A percentile compares a stretch with the other conserved stretches of the same genome.
phyloP scores from a whole-genome alignment of 2,888 invertebrate species.

The Venustoraphidia nigricollis region DNA sequence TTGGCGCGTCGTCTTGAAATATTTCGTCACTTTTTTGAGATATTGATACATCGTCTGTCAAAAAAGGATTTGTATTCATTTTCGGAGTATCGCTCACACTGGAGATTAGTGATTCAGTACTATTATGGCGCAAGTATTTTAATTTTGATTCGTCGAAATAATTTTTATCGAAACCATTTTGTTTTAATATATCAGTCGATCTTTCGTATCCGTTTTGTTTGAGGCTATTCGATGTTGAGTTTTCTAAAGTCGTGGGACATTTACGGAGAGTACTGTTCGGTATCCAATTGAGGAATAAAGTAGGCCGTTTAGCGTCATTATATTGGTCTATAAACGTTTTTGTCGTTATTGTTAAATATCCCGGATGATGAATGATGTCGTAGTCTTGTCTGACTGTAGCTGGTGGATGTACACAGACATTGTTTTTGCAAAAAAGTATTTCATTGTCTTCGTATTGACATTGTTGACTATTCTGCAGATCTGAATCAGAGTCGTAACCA shows the following conservation, averaged over 20 bases:
- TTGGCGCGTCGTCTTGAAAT: slow-evolving; percentile 16
- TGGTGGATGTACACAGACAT: slow-evolving; percentile 93
- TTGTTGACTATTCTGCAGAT: slow-evolving; percentile 39
- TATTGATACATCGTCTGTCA: slow-evolving; percentile 21
- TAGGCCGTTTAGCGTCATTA: slow-evolving; percentile 60
- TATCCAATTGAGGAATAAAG: slow-evolving; percentile 85
- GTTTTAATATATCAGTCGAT: slow-evolving; percentile 27
- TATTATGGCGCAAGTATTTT: slow-evolving; percentile 1
- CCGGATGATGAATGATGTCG: slow-evolving; percentile 81
- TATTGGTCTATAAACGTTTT: slow-evolving; percentile 65
- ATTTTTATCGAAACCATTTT: slow-evolving; percentile 16
- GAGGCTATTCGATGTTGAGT: slow-evolving; percentile 29
- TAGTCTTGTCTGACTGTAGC: slow-evolving; percentile 66
- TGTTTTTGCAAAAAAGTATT: slow-evolving; percentile 83
- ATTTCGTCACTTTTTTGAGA: slow-evolving; percentile 16
- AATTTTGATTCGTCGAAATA: slow-evolving; percentile 3
- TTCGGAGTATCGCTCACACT: slow-evolving; percentile 5
- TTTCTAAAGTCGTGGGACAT: slow-evolving; percentile 62
- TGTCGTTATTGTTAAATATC: slow-evolving; percentile 77
- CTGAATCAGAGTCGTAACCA: slow-evolving; percentile 43
- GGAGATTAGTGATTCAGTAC: slow-evolving; percentile 4
- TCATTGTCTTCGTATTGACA: slow-evolving; percentile 64
- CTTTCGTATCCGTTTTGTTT: slow-evolving; percentile 26
- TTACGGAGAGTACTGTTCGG: slow-evolving; percentile 80
- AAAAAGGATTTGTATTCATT: slow-evolving; percentile 29